Base-by-base conservation (phyloP, 2,888 invertebrate genomes). In the Leptinotarsa juncta region DNA sequence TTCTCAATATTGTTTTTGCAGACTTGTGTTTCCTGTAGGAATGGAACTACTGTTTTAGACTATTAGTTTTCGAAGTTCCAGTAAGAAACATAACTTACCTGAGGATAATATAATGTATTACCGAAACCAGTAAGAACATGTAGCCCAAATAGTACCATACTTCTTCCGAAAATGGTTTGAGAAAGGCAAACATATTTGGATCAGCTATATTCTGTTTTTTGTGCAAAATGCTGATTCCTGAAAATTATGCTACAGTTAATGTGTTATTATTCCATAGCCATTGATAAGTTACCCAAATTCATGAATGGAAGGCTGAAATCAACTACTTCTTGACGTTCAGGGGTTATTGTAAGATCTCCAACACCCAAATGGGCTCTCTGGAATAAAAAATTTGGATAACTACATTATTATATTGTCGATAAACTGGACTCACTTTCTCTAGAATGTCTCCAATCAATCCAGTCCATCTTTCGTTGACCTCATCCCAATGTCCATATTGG, bases 291-390 rank as follows among this genome's bases (percentile, higher is more conserved):
- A 80, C 85, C 96, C 79, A 99, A 89, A 82, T 96, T 97, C 96
- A 99, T 98, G 88, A 98, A 99, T 0, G 99, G 99, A 88, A 96
- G 96, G 4, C 97, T 97, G 86, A 98, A 98, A 87, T 97, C 97
- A n/a, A 97, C 96, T 32, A 92, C 93, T 79, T 93, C 92, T 81
- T 97, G 92, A 72, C 99, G 90, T 71, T 95, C 92, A 86, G 95
- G 96, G 7, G 97, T 99, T 76, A 99, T 97, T 1, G 99, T 98
- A 80, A 99, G 89, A 85, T 99, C 98, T 82, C 97, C 98, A 76
- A 99, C 94, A 0, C 96, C 98, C 81, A 99, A 91, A 86, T 98
- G 97, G 14, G 97, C 97, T 90, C 93, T 94, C 97, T 97, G 88
- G 60, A 91, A 89, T 2, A 23, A 1, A 23, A 15, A 15, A 18